phyloP scores from a whole-genome alignment of 53 echinoderm and acorn worm species.

The Stichopus horrens region DNA sequence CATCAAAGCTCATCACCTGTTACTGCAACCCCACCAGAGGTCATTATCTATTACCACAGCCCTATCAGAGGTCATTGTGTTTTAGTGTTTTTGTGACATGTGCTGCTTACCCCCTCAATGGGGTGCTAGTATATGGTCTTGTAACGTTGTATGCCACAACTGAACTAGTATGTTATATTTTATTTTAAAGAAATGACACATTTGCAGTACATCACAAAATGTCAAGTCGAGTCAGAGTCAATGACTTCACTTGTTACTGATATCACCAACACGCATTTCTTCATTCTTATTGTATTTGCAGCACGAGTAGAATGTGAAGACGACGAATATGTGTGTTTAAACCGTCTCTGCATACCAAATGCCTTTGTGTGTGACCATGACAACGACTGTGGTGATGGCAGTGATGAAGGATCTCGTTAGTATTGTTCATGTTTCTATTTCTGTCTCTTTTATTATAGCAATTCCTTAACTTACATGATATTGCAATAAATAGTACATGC shows the following conservation, averaged over 20 bases:
- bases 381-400: constrained; percentile 85
- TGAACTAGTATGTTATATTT: no score
- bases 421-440: background rate
- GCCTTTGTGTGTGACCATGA: constrained; percentile 66
- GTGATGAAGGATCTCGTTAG: constrained; percentile 66
- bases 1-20: no score
- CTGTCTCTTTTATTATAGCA: background rate
- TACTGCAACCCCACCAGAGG: no score
- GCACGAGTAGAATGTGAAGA: constrained; percentile 48
- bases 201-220: no score
- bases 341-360: constrained; percentile 63
- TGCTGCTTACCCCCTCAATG: no score
- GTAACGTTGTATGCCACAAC: no score
- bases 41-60: no score
- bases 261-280: background rate
- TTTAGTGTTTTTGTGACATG: no score
- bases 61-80: no score
- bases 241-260: background rate
- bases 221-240: background rate
- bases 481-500: no score
- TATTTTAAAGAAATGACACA: no score
- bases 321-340: constrained; percentile 57
- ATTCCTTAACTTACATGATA: background rate
- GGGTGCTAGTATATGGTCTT: no score
- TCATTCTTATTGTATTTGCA: constrained; percentile 16